Evolutionary conservation across 2,888 invertebrate genomes (phyloP), one percentile per base, ranked within the genome.

Genomic region (Stratiomys singularior): DNA sequence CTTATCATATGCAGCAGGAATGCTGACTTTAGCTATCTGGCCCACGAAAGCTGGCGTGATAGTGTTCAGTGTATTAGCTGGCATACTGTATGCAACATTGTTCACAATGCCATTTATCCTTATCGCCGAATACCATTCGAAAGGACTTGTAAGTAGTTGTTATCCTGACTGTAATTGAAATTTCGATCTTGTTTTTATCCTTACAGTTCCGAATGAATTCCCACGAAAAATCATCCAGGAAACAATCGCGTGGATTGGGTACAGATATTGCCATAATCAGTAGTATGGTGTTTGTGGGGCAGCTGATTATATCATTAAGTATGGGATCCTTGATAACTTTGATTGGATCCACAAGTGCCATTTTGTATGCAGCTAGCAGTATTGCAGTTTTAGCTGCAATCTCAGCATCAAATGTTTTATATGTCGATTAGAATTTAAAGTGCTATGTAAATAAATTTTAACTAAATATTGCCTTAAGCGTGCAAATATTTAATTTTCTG

Each of bases 201-300:
- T 81, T 81, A 1, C 78, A 87, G 87, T 87, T 87, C 79, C 83
- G 83, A 76, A 79, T 85, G 1, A 83, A 81, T 13, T 83, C 84
- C 67, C 87, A 86, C 2, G 86, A 86, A 80, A 85, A 84, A 37
- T 82, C 86, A n/a, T 37, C 85, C 0, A 77, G 86, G 30, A 87
- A 86, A 58, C 85, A 87, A 76, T 81, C 83, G n/a, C 85, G 88
- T 37, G 88, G 88, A 0, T 81, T 88, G 64, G 88, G 88, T 52
- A 87, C 87, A 0, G 88, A 88, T 82, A 84, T 88, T 76, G 87
- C 88, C 77, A 87, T 88, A 44, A 86, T 88, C 66, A 86, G 87
- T 78, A 87, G 86, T 79, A 87, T 87, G 84, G 85, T 88, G 1
- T 88, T 88, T 78, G 82, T 88, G 27, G 88, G 87, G 15, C 88